These are phyloP conservation scores for Ctena decussata DNA, from an alignment of 2,888 invertebrate species.

Conservation along the genomic window DNA sequence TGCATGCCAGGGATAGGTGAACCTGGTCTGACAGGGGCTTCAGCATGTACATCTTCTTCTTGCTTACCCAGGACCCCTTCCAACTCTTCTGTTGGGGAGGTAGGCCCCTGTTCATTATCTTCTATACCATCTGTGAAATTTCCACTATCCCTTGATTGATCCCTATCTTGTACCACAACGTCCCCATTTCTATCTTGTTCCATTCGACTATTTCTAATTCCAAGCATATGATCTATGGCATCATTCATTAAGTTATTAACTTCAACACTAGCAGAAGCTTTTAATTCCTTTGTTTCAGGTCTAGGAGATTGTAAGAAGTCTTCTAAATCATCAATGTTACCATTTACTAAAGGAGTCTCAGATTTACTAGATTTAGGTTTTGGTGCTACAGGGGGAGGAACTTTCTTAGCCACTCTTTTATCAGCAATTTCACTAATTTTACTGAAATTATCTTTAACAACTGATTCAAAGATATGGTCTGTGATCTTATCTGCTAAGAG, in stretches of 20 bases:
- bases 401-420: slow-evolving; percentile 60
- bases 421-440: slow-evolving; percentile 70
- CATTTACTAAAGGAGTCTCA: slow-evolving; percentile 41
- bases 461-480: slow-evolving; percentile 73
- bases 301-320: slow-evolving; percentile 31
- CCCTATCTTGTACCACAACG: too few species aligned
- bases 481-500: slow-evolving; percentile 79
- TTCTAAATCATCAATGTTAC: slow-evolving; percentile 53
- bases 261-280: slow-evolving; percentile 72
- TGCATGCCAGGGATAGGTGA: slow-evolving; percentile 78
- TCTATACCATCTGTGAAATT: slow-evolving; percentile 49
- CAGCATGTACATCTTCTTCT: slow-evolving; percentile 46
- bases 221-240: slow-evolving; percentile 82
- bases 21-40: slow-evolving; percentile 70
- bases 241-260: slow-evolving; percentile 80
- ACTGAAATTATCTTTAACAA: slow-evolving; percentile 75
- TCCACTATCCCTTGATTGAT: slow-evolving; percentile 51
- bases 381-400: slow-evolving; percentile 69
- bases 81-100: slow-evolving; percentile 68
- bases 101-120: slow-evolving; percentile 41
- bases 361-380: slow-evolving; percentile 60
- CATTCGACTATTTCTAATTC: slow-evolving; percentile 72
- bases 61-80: slow-evolving; percentile 57
- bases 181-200: too few species aligned
- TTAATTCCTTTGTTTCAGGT: slow-evolving; percentile 7